Base-by-base conservation (phyloP, 2,113 vertebrate species). In the Ceyx melanurus region DNA sequence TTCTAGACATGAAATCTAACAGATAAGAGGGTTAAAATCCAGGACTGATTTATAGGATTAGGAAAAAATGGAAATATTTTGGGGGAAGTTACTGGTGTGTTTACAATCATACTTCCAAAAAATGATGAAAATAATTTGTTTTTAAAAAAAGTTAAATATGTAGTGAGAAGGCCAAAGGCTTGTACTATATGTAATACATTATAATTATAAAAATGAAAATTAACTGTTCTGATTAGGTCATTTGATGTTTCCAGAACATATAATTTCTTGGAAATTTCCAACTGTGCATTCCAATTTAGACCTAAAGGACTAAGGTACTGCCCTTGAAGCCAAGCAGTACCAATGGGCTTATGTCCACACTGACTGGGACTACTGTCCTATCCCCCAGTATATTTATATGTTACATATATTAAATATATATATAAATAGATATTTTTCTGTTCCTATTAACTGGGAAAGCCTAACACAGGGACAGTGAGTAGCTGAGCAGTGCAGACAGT, bases 201-300 rank as follows among this genome's bases (percentile, higher is more conserved):
- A 20, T 71, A 64, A 67, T 67, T 37, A 51, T 29, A 90, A 88
- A 82, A 42, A 20, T 40, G 73, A 54, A 78, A 89, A 42, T 48
- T 13, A 92, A 25, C 54, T 51, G 56, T 81, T 82, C 28, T 51
- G 37, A 82, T 53, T 56, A 29, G 25, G 60, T 80, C 4, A 56
- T 90, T 88, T 90, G 35, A 61, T 70, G 78, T 82, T 94, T 90
- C 89, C 84, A 90, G 78, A 80, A 76, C 33, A 88, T 74, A 60
- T 0, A 82, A 48, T 95, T 91, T 94, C 75, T 67, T 88, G 88
- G 93, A 91, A 94, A 88, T 87, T 95, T 96, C 92, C 92, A 85
- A 66, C 78, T 60, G 56, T 66, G 68, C 1, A 2, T 89, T 93
- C 89, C 92, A 92, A 89, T 93, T 85, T 82, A 79, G 60, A 25